Conservation (phyloP, 2,888 invertebrate species). For the Meghimatium bilineatum region DNA sequence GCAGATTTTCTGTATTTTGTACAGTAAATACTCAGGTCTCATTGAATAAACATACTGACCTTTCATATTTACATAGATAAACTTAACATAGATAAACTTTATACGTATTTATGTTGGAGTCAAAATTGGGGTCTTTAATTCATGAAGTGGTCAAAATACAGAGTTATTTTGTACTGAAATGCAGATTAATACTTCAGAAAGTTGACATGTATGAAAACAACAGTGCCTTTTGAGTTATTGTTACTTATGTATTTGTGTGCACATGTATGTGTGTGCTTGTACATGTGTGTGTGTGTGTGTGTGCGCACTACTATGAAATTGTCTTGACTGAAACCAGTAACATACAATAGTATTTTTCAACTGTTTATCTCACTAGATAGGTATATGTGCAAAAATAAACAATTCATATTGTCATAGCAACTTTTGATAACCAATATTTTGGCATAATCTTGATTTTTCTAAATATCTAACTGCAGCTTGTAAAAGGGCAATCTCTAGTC, state of each 20-base stretch:
- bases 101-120: no score
- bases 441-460: background rate
- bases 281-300: slow-evolving; percentile 28
- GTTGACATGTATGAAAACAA: slow-evolving; percentile 12
- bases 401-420: no score
- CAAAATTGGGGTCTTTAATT: no score
- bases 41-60: no score
- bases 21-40: no score
- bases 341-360: background rate
- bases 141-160: no score
- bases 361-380: background rate
- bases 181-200: no score
- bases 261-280: slow-evolving; percentile 25
- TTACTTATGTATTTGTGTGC: slow-evolving; percentile 43
- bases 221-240: slow-evolving; percentile 35
- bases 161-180: no score
- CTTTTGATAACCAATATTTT: background rate
- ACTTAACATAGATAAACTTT: no score
- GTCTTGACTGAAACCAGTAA: slow-evolving; percentile 22
- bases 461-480: background rate
- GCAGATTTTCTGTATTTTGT: no score
- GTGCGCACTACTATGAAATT: slow-evolving; percentile 15
- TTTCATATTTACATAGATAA: no score
- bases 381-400: background rate
- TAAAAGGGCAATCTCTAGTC: background rate